These are phyloP conservation scores for Phyllotreta cruciferae DNA, from an alignment of 2,888 invertebrate genomes.

Conservation along the genomic window DNA sequence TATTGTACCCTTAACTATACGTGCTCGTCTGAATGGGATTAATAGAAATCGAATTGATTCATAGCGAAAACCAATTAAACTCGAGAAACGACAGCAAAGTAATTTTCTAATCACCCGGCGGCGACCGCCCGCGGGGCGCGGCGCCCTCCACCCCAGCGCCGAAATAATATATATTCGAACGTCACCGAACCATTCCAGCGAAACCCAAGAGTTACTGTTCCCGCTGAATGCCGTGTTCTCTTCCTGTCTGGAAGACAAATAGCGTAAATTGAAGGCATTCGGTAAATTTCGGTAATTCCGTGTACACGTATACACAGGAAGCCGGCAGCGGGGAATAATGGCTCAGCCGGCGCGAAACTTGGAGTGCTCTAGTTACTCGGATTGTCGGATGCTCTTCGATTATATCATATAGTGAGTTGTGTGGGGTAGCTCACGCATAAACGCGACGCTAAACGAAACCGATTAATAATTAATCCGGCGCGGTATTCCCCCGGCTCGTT, in stretches of 20 bases:
- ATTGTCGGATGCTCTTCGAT: conserved; percentile 15
- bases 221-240: conserved; percentile 29
- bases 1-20: too few species aligned
- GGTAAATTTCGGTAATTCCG: conserved; percentile 26
- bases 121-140: conserved; percentile 15
- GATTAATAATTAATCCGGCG: too few species aligned
- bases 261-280: conserved; percentile 31
- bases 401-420: too few species aligned
- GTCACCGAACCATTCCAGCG: conserved; percentile 28
- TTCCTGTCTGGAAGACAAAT: conserved; percentile 31
- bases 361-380: conserved; percentile 21
- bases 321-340: conserved; percentile 18
- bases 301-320: conserved; percentile 28
- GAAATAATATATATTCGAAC: conserved; percentile 30
- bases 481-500: too few species aligned
- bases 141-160: conserved; percentile 24
- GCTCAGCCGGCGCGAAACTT: conserved; percentile 27
- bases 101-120: conserved; percentile 12
- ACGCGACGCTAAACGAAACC: too few species aligned
- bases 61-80: not conserved
- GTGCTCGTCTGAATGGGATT: too few species aligned
- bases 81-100: conserved; percentile 6
- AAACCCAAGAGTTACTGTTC: conserved; percentile 31
- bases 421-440: too few species aligned
- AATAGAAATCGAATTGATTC: too few species aligned